phyloP scores from a whole-genome alignment of 2,888 invertebrate genomes.

The Acleris emargana region DNA sequence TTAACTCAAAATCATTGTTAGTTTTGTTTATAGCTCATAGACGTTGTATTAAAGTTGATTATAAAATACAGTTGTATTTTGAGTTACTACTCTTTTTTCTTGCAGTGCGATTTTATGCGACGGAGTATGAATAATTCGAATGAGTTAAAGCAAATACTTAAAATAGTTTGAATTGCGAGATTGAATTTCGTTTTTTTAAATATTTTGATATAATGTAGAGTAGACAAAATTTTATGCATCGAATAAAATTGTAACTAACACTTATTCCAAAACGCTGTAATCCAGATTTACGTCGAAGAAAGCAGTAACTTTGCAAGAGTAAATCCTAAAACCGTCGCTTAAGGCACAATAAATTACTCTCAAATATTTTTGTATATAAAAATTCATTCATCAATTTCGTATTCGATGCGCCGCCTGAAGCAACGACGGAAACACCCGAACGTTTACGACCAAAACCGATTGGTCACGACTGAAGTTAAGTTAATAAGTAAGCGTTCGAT shows the following conservation, averaged over 20 bases:
- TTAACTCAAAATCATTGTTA: no score
- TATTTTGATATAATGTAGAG: neutral
- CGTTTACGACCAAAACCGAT: slow-evolving; percentile 39
- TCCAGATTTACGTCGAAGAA: no score
- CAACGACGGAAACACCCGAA: slow-evolving; percentile 40
- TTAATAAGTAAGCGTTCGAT: slow-evolving; percentile 50
- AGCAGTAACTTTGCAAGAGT: neutral
- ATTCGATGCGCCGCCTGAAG: slow-evolving; percentile 56
- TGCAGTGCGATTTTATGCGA: no score
- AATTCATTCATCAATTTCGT: slow-evolving; percentile 68
- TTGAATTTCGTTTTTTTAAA: no score
- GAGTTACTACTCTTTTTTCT: no score
- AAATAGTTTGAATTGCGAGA: no score
- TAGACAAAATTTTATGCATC: no score
- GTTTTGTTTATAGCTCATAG: no score
- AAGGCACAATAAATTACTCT: slow-evolving; percentile 10
- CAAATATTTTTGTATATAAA: slow-evolving; percentile 54
- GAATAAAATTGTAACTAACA: neutral
- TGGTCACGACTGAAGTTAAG: slow-evolving; percentile 41
- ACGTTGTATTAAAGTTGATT: no score
- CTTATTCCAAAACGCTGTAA: neutral
- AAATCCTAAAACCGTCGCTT: slow-evolving; percentile 48
- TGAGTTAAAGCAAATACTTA: no score
- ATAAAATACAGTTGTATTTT: no score
- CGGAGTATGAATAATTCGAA: neutral